A percentile compares a stretch with the other conserved stretches of the same genome.
Evolutionary conservation across 2,113 vertebrate genomes (phyloP).

Genomic region (Lamprotornis superbus): DNA sequence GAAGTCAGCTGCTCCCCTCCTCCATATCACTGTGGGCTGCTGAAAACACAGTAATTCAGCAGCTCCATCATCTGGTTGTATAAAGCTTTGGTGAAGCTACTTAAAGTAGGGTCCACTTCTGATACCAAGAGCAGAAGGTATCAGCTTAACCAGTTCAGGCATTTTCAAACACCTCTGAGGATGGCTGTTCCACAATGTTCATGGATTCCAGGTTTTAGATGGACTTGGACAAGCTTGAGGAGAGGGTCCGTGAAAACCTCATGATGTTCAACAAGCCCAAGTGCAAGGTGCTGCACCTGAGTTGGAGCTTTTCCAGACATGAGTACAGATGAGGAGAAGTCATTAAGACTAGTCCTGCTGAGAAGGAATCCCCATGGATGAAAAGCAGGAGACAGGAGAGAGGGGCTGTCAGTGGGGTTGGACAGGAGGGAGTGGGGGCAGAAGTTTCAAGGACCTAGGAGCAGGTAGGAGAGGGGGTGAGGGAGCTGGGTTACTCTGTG

Average conservation of each 20-base stretch:
- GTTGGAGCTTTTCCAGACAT: background rate
- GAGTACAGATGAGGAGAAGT: background rate
- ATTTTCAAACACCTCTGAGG: background rate
- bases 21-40: background rate
- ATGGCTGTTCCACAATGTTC: background rate
- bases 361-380: background rate
- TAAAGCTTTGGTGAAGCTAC: background rate
- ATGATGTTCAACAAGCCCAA: background rate
- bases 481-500: background rate
- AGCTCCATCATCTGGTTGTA: constrained; percentile 20
- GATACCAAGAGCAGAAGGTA: background rate
- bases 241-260: background rate
- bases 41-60: background rate
- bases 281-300: background rate
- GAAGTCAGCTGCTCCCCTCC: background rate
- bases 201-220: background rate
- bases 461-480: fast-evolving
- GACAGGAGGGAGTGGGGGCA: background rate
- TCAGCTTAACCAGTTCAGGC: background rate
- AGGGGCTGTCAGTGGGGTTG: background rate
- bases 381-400: background rate
- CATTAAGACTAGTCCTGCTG: background rate
- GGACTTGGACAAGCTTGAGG: background rate
- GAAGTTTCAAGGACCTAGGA: background rate
- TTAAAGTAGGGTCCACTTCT: background rate